Conservation (phyloP, 2,797 vertebrate genomes). For the Enteromius paludinosus region DNA sequence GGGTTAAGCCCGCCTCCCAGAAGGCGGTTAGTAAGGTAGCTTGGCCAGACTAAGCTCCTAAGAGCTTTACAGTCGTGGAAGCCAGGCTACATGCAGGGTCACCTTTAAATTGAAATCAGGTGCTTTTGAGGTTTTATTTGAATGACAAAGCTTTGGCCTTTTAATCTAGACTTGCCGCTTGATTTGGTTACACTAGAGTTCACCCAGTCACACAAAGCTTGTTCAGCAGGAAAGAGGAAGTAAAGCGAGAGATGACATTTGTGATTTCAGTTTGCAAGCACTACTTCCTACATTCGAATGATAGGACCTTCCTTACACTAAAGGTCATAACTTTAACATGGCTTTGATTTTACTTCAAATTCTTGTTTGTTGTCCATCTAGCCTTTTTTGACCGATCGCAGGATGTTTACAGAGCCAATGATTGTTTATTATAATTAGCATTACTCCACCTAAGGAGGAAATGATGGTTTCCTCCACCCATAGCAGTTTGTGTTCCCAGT, state of each 20-base stretch:
- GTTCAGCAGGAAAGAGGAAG: slow-evolving; percentile 18
- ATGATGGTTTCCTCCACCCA: slow-evolving; percentile 57
- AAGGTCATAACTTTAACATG: neutral
- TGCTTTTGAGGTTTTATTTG: slow-evolving; percentile 46
- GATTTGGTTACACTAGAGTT: slow-evolving; percentile 30
- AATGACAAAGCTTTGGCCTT: slow-evolving; percentile 49
- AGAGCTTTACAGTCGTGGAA: too few relatives aligned
- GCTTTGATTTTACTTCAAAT: neutral
- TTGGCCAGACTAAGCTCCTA: too few relatives aligned
- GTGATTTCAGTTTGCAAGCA: slow-evolving; percentile 17
- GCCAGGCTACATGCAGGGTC: too few relatives aligned
- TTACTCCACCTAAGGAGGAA: slow-evolving; percentile 55
- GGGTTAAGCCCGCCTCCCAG: too few relatives aligned
- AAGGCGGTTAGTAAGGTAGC: too few relatives aligned
- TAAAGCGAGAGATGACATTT: neutral
- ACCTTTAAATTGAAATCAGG: neutral
- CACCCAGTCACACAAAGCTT: neutral
- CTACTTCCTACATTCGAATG: neutral
- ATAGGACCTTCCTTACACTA: neutral
- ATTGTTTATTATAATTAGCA: slow-evolving; percentile 56
- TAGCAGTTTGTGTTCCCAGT: slow-evolving; percentile 16
- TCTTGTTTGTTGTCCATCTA: neutral
- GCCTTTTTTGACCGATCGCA: slow-evolving; percentile 1
- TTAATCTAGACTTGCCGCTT: slow-evolving; percentile 17
- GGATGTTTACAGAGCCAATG: slow-evolving; percentile 34